Percentiles rank a stretch among this genome's conserved stretches.
These are phyloP conservation scores for Schlechtendalia chinensis DNA, from an alignment of 1,140 invertebrate species.

Conservation along the genomic window DNA sequence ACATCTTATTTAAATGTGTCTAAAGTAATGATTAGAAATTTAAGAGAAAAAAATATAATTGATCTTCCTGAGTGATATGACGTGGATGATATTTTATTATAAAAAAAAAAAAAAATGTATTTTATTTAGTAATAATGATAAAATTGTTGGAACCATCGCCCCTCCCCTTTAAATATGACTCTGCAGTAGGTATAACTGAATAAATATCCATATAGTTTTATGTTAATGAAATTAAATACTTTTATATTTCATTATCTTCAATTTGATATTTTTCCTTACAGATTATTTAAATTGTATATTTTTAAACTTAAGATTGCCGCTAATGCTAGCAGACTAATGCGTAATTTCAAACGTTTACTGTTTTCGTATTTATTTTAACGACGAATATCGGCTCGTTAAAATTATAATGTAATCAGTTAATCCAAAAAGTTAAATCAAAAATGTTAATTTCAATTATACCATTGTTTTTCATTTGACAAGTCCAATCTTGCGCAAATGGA, in stretches of 20 bases:
- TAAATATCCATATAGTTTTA: no score
- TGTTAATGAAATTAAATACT: neutral
- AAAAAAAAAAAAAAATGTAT: no score
- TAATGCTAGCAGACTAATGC: neutral
- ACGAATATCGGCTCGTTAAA: neutral
- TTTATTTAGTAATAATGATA: no score
- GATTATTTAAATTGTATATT: neutral
- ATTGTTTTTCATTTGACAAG: no score
- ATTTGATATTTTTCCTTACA: neutral
- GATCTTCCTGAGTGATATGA: no score
- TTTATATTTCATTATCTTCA: slow-evolving; percentile 3
- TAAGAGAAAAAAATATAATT: no score
- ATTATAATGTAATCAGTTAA: neutral
- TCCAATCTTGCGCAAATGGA: neutral
- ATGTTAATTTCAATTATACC: neutral
- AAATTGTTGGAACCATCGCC: no score
- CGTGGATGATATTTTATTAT: no score
- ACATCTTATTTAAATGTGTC: no score
- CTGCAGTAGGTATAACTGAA: no score
- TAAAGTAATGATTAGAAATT: no score
- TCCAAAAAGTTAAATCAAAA: neutral
- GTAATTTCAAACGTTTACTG: neutral
- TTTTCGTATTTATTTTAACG: neutral
- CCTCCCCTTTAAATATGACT: no score
- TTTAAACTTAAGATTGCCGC: neutral